Conservation (phyloP, 64 coral and sea anemone species). For the Stichodactyla mertensii region DNA sequence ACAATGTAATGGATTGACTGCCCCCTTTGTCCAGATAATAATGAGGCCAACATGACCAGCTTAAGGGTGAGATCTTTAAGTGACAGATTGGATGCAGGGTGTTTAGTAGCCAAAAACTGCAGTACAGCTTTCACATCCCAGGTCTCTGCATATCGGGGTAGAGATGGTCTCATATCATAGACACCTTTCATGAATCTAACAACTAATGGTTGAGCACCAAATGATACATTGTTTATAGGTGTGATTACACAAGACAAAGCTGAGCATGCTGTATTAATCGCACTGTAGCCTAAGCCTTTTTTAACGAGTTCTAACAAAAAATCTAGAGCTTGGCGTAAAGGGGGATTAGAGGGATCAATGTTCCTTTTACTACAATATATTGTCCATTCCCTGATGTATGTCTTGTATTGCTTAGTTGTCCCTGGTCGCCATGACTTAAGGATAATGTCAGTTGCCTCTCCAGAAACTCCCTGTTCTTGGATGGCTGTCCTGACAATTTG, state of each 20-base stretch:
- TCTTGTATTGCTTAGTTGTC: neutral
- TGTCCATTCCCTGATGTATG: slow-evolving; percentile 1
- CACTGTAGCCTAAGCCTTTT: slow-evolving; percentile 30
- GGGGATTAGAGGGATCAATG: neutral
- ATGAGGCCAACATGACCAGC: neutral
- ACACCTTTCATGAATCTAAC: slow-evolving; percentile 34
- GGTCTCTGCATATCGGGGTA: slow-evolving; percentile 35
- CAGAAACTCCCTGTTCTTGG: slow-evolving; percentile 12
- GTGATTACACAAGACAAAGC: slow-evolving; percentile 9
- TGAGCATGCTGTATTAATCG: slow-evolving; percentile 27
- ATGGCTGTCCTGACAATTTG: slow-evolving; percentile 4
- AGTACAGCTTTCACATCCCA: slow-evolving; percentile 36
- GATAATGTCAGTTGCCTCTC: neutral
- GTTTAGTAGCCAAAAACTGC: neutral
- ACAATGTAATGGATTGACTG: slow-evolving; percentile 8
- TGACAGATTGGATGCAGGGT: neutral
- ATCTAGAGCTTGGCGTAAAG: neutral
- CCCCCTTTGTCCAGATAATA: slow-evolving; percentile 15
- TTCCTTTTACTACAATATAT: neutral
- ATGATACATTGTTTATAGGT: neutral
- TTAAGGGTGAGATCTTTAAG: slow-evolving; percentile 7
- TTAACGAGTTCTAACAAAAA: neutral
- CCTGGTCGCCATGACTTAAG: slow-evolving; percentile 11
- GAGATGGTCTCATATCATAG: slow-evolving; percentile 33
- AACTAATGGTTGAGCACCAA: slow-evolving; percentile 35